Percentiles rank a stretch among this genome's conserved stretches.
phyloP scores from a whole-genome alignment of 2,888 invertebrate species.

The Vesta saturnalis region DNA sequence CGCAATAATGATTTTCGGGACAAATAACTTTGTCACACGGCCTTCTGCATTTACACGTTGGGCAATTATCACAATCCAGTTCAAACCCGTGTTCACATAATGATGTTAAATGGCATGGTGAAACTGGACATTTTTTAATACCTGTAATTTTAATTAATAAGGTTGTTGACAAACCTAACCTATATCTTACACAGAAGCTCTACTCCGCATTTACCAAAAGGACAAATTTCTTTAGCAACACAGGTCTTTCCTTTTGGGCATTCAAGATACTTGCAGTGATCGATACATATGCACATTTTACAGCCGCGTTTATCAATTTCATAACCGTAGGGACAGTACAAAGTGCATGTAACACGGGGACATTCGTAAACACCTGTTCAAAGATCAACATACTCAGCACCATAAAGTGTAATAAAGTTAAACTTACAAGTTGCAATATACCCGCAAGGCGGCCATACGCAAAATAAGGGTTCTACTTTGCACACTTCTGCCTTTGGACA shows the following conservation, averaged over 20 bases:
- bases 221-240: background rate
- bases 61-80: too few relatives aligned
- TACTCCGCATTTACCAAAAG: background rate
- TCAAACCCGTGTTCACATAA: background rate
- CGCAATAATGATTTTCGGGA: too few relatives aligned
- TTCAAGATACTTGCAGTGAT: background rate
- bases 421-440: background rate
- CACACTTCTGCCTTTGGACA: slow-evolving; percentile 79
- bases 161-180: background rate
- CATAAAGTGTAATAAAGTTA: background rate
- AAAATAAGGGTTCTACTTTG: slow-evolving; percentile 65
- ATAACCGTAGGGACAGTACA: background rate
- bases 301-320: background rate
- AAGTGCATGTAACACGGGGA: background rate
- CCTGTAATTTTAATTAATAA: background rate
- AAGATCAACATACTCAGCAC: background rate
- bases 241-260: background rate
- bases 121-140: background rate
- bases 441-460: background rate
- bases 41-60: background rate
- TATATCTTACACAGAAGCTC: background rate
- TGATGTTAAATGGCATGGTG: background rate
- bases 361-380: background rate
- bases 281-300: background rate
- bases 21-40: background rate